Evolutionary conservation across 2,797 vertebrate genomes (phyloP).

Genomic region (Austrolebias charrua): DNA sequence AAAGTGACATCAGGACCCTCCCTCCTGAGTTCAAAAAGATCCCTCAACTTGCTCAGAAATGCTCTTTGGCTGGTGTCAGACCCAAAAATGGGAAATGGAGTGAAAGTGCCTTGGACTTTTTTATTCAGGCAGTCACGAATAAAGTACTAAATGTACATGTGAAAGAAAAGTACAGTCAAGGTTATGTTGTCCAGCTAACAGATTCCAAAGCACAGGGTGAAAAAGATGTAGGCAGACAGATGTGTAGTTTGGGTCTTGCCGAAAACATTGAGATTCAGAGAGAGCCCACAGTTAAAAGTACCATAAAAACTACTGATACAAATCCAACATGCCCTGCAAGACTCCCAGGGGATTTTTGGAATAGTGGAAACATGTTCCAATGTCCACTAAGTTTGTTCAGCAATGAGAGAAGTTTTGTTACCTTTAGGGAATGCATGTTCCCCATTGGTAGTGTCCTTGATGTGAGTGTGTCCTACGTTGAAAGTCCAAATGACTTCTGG

Average conservation of each 20-base stretch:
- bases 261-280: slow-evolving; percentile 62
- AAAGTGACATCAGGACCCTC: slow-evolving; percentile 74
- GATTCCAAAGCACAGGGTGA: slow-evolving; percentile 78
- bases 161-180: slow-evolving; percentile 67
- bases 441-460: slow-evolving; percentile 87
- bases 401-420: slow-evolving; percentile 34
- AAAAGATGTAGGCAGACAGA: slow-evolving; percentile 78
- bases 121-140: slow-evolving; percentile 81
- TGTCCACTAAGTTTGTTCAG: background rate
- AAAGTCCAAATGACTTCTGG: slow-evolving; percentile 91
- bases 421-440: slow-evolving; percentile 81
- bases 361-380: slow-evolving; percentile 20
- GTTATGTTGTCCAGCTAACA: slow-evolving; percentile 81
- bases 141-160: slow-evolving; percentile 81
- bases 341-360: background rate
- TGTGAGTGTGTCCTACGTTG: slow-evolving; percentile 83
- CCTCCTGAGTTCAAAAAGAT: slow-evolving; percentile 79
- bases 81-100: slow-evolving; percentile 82
- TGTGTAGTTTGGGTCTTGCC: slow-evolving; percentile 78
- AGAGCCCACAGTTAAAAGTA: slow-evolving; percentile 27
- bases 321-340: slow-evolving; percentile 16
- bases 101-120: slow-evolving; percentile 78
- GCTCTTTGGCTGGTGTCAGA: slow-evolving; percentile 79
- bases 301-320: slow-evolving; percentile 9
- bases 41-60: slow-evolving; percentile 84